Evolutionary conservation across 2,888 invertebrate species (phyloP), one percentile per base, ranked within the genome.

Genomic region (Dynastes grantii): DNA sequence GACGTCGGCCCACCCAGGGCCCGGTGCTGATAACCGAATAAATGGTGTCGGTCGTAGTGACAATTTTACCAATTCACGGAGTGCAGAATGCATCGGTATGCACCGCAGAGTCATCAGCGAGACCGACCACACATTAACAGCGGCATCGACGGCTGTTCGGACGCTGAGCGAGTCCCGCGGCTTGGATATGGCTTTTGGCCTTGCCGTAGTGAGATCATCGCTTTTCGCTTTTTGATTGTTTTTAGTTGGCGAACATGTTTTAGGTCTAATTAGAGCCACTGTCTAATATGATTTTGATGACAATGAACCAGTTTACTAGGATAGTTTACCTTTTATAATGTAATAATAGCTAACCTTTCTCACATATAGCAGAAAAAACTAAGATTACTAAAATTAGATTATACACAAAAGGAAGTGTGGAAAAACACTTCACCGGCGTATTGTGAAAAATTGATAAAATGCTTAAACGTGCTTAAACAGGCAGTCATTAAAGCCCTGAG

Each of bases 31-130:
- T 86, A 86, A 86, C 84, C 84, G 83, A 85, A 87, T 87, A 87
- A 87, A 88, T 88, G 88, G 84, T 84, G 81, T 81, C 83, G 82
- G 83, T 83, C 81, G 81, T 84, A 84, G 85, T 84, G 86, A 86
- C 86, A 86, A 87, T 86, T 86, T 85, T 85, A 84, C 85, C 86
- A 84, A 87, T 86, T 87, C 85, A 86, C 85, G 85, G 85, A 82
- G 83, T 83, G 85, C 86, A 84, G 83, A 86, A 85, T 84, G 85
- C 84, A 87, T 86, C 85, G 86, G 86, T 85, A 84, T 83, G 85
- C 83, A 82, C 81, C 82, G 85, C 76, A 73, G 77, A 73, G 85
- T 87, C 87, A 86, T 88, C 86, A 87, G 84, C 85, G 85, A 85
- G 55, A 45, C 45, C 83, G 86, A 85, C 87, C 87, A 87, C 87